Percentiles rank a stretch among this genome's conserved stretches.
These are phyloP conservation scores for Metalampra italica DNA, from an alignment of 2,888 invertebrate genomes.

Conservation along the genomic window DNA sequence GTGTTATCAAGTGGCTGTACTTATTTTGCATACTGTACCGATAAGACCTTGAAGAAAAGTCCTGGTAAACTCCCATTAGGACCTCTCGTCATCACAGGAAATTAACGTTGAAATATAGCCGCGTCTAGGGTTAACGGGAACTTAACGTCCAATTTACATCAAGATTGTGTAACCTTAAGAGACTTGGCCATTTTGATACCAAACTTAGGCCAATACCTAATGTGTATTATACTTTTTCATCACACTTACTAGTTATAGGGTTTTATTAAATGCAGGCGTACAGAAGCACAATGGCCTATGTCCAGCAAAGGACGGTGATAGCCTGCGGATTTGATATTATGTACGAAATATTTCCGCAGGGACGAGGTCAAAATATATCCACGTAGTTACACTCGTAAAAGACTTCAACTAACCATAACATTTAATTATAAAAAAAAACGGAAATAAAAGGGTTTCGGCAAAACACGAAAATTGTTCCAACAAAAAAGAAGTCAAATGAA, in stretches of 20 bases:
- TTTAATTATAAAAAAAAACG: neutral
- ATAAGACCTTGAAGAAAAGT: neutral
- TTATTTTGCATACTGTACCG: neutral
- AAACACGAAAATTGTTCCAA: neutral
- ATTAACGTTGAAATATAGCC: conserved; percentile 1
- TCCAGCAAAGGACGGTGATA: too few species aligned
- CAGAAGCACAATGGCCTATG: too few species aligned
- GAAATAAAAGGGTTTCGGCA: neutral
- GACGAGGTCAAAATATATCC: too few species aligned
- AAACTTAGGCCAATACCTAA: too few species aligned
- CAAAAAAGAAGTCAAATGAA: neutral
- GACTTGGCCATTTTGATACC: too few species aligned
- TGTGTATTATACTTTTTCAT: too few species aligned
- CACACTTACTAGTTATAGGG: too few species aligned
- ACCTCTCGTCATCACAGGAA: neutral
- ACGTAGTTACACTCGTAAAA: too few species aligned
- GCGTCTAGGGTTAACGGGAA: neutral
- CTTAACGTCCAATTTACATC: neutral
- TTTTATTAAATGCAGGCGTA: too few species aligned
- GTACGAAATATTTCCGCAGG: too few species aligned
- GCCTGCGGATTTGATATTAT: too few species aligned
- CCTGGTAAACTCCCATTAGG: neutral
- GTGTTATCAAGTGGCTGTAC: neutral
- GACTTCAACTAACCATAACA: neutral
- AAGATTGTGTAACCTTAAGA: too few species aligned